Percentiles rank a stretch among this genome's conserved stretches.
These are phyloP conservation scores for Pachyrhynchus sulphureomaculatus DNA, from an alignment of 1,140 invertebrate species.

Conservation along the genomic window DNA sequence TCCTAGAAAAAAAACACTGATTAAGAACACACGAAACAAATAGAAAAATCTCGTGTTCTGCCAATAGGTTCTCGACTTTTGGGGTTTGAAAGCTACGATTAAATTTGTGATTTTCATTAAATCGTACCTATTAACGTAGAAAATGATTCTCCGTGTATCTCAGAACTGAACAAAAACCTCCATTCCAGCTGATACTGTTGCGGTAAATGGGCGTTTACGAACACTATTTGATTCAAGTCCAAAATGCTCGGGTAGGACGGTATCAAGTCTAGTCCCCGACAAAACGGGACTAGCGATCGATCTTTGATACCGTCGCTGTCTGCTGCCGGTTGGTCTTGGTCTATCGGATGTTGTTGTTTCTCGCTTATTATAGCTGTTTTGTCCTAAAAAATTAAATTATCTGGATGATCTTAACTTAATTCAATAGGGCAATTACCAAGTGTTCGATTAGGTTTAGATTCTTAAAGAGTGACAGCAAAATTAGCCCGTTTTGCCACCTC, in stretches of 20 bases:
- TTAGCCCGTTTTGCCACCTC: too few relatives aligned
- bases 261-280: constrained; percentile 65
- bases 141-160: constrained; percentile 81
- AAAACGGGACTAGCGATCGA: constrained; percentile 56
- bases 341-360: constrained; percentile 17
- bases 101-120: too few relatives aligned
- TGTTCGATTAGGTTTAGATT: constrained; percentile 22
- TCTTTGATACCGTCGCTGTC: constrained; percentile 46
- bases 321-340: constrained; percentile 10
- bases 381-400: background rate
- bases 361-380: constrained; percentile 14
- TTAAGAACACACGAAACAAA: too few relatives aligned
- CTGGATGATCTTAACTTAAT: background rate
- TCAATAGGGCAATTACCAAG: background rate
- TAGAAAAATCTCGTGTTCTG: too few relatives aligned
- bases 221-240: constrained; percentile 74
- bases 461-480: too few relatives aligned
- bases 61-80: too few relatives aligned
- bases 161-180: constrained; percentile 81
- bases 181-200: constrained; percentile 71
- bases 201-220: constrained; percentile 74
- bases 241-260: constrained; percentile 76
- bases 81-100: too few relatives aligned
- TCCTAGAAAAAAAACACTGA: constrained; percentile 49
- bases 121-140: constrained; percentile 70